Base-by-base conservation (phyloP, 23 tunicate genomes). In the Trididemnum nubilum region DNA sequence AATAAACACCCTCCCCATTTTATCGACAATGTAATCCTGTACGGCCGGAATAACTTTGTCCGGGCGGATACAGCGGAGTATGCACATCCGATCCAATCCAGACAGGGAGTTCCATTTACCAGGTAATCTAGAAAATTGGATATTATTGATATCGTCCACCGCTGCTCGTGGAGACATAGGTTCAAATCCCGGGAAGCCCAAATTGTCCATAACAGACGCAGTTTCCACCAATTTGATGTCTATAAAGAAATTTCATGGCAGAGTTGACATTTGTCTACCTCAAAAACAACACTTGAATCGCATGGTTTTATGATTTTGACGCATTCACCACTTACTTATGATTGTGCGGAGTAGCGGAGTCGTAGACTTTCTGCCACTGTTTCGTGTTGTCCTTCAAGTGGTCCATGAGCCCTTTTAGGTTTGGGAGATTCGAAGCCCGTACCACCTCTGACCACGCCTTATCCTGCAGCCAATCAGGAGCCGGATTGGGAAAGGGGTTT, bases 401-500 rank as follows among this genome's bases (percentile, higher is more conserved):
- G 37, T 92, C 97, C 92, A 87, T 87, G 74, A 92, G 72, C 3
- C 97, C 97, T 4, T 92, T 80, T 15, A 88, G 83, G 82, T 88
- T 88, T n/a, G 75, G 81, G 58, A 94, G 83, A 71, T 94, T 85
- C 18, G 98, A 88, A 2, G 94, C 94, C 26, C 94, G 77, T 18
- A 88, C 98, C 34, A 94, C 75, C 65, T 94, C 98, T 0, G 94
- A 88, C 98, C 98, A 94, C 15, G 98, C 86, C 80, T 94, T 94
- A 64, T 94, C 98, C 61, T 81, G 88, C 70, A 94, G 79, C 98
- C 98, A 94, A 52, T 88, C 90, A 0, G 98, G 89, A 28, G 90
- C 94, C 27, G 98, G 98, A 57, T 94, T 94, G 32, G 98, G 90
- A 69, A 89, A 79, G 30, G 94, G 98, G 57, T 94, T 88, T 30